phyloP scores from a whole-genome alignment of 2,888 invertebrate genomes.

The Eristalinus aeneus region DNA sequence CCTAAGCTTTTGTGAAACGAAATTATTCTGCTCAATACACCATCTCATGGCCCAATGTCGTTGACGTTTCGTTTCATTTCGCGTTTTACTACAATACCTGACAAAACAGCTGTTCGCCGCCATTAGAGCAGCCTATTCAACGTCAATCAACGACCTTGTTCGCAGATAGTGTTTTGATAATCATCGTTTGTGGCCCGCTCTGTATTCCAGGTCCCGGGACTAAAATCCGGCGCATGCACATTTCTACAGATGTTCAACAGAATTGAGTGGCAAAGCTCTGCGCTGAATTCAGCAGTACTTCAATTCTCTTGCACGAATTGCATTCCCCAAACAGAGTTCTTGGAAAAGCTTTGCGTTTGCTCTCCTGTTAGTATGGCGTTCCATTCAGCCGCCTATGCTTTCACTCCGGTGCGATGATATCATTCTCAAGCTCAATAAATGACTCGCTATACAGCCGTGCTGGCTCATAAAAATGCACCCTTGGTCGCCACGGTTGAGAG shows the following conservation, averaged over 20 bases:
- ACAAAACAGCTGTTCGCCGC: constrained; percentile 63
- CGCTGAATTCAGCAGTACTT: constrained; percentile 39
- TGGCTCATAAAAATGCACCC: constrained; percentile 19
- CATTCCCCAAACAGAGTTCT: neutral
- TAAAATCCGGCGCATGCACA: constrained; percentile 44
- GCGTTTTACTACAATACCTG: constrained; percentile 30
- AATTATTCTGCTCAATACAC: neutral
- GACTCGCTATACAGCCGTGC: neutral
- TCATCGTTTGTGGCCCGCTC: constrained; percentile 43
- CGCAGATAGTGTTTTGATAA: constrained; percentile 42
- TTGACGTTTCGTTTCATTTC: neutral
- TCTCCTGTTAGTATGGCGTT: constrained; percentile 6
- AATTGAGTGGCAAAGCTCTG: constrained; percentile 24
- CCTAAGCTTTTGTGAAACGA: constrained; percentile 21
- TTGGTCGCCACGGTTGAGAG: constrained; percentile 31
- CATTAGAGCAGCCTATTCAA: constrained; percentile 50
- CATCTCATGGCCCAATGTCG: neutral
- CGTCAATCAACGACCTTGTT: constrained; percentile 64
- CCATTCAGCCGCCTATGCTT: constrained; percentile 49
- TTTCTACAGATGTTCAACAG: constrained; percentile 20
- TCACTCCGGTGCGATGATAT: constrained; percentile 36
- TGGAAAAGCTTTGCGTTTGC: constrained; percentile 9
- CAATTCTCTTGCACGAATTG: constrained; percentile 11
- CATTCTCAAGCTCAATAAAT: constrained; percentile 29
- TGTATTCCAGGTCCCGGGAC: constrained; percentile 65